These are phyloP conservation scores for Saturnia pavonia DNA, from an alignment of 2,888 invertebrate species.

Conservation along the genomic window DNA sequence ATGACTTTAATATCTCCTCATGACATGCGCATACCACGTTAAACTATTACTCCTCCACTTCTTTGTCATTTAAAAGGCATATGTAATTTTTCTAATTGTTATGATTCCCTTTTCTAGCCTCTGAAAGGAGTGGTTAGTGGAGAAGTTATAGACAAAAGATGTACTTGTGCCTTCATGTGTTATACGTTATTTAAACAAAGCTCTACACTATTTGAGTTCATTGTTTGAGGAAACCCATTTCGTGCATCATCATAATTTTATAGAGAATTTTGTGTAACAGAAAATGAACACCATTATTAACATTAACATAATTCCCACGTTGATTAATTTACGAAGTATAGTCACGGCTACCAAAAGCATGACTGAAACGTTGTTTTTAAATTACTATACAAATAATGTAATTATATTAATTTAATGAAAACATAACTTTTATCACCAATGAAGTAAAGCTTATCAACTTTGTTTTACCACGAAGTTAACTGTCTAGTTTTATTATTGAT, in stretches of 20 bases:
- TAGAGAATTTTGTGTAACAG: background rate
- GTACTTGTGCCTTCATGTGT: no score
- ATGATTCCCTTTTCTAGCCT: background rate
- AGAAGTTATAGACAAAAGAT: no score
- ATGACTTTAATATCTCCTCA: no score
- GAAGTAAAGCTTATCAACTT: conserved; percentile 2
- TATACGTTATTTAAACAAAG: background rate
- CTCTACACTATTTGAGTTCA: background rate
- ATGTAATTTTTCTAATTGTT: no score
- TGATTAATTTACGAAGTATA: conserved; percentile 3
- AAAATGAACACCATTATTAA: background rate
- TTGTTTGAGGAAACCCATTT: background rate
- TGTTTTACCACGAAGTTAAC: background rate
- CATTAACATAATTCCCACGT: background rate
- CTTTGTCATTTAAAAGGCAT: no score
- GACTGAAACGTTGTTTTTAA: background rate
- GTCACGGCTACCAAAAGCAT: background rate
- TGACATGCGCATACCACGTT: no score
- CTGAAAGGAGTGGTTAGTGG: background rate
- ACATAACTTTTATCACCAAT: conserved; percentile 3
- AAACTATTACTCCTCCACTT: no score
- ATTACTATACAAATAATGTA: background rate
- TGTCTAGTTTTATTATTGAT: background rate
- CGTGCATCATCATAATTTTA: background rate
- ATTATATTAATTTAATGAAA: background rate